Base-by-base conservation (phyloP, 2,797 vertebrate genomes). In the Percopsis omiscomaycus region DNA sequence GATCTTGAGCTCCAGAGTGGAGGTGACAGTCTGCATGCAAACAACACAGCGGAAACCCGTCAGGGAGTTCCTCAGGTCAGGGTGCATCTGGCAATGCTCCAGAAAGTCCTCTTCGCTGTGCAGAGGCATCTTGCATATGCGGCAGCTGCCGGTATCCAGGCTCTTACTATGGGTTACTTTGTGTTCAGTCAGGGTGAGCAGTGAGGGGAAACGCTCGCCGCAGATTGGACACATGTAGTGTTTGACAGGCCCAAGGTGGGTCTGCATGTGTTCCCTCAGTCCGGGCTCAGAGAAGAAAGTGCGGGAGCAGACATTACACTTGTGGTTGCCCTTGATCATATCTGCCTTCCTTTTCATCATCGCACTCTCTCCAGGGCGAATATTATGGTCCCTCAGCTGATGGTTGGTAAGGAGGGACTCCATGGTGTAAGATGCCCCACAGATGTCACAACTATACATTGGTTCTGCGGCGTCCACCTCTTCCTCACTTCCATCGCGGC, bases 191-290 rank as follows among this genome's bases (percentile, higher is more conserved):
- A 99, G 94, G 74, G 98, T 99, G 78, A 99, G 93, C 83, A 99
- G 93, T 42, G 98, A 99, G 0, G 98, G 98, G 86, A 99, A 99
- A 46, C 98, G 93, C 82, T 99, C 98, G 0, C 98, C 98, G 56
- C 98, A 99, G 85, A 99, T 99, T 22, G 98, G 98, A 85, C 98
- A 99, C 96, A 99, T 98, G 80, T 99, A 99, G 90, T 98, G 98
- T 85, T 99, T 99, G 83, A 98, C 98, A 28, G 98, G 98, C 78
- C 98, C 98, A 77, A 98, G 90, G 93, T 99, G 98, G 64, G 98
- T 99, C 91, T 99, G 98, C 95, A 98, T 96, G 79, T 99, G 98
- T 72, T 99, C 98, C 52, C 97, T 94, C 63, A 99, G 94, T 46
- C 97, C 98, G 2, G 95, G 91, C 85, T 99, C 98, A 0, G 97